Percentiles rank a stretch among this genome's conserved stretches.
These are phyloP conservation scores for Coptotermes formosanus DNA, from an alignment of 1,140 invertebrate species.

Conservation along the genomic window DNA sequence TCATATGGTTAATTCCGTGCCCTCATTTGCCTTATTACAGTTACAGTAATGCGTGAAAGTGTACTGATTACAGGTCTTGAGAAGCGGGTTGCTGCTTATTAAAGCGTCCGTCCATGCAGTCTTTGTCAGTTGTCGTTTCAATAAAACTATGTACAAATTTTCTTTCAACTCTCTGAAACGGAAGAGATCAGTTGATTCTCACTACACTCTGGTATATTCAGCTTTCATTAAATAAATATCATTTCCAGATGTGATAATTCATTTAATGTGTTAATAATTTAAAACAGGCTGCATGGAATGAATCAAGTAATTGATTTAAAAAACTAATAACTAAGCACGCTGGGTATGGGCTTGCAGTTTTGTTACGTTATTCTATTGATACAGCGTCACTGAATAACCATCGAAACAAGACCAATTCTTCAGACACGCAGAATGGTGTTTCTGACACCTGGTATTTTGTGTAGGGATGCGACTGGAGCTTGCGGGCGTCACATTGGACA, in stretches of 20 bases:
- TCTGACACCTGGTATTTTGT: neutral
- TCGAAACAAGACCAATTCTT: no score
- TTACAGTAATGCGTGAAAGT: neutral
- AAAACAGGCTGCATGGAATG: no score
- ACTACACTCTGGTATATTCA: neutral
- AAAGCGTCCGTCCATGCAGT: neutral
- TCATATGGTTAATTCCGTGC: no score
- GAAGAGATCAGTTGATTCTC: neutral
- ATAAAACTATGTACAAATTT: neutral
- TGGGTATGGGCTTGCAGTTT: no score
- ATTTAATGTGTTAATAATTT: no score
- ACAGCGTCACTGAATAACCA: no score
- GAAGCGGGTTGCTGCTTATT: neutral
- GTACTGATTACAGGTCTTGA: neutral
- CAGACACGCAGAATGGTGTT: no score
- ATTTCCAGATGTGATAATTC: neutral
- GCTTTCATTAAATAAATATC: neutral
- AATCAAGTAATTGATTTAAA: no score
- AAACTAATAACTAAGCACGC: no score
- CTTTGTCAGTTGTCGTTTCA: neutral
- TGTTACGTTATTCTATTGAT: no score
- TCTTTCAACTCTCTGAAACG: neutral
- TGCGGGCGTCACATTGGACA: conserved; percentile 29
- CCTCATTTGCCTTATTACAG: no score
- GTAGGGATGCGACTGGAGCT: conserved; percentile 23